phyloP scores from a whole-genome alignment of 1,140 invertebrate species.

The Tetragnatha versicolor region DNA sequence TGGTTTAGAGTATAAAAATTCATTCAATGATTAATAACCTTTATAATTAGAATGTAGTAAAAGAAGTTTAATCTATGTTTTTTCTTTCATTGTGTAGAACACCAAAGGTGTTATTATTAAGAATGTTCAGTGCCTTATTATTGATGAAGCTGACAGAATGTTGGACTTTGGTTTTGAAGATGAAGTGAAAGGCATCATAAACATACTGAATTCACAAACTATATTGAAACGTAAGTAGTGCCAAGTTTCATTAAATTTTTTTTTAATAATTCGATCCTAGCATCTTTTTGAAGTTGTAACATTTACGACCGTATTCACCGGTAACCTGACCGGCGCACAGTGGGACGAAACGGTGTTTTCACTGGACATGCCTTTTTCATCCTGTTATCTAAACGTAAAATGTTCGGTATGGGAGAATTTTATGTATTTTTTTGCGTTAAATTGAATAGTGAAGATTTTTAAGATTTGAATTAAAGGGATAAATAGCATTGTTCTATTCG shows the following conservation, averaged over 20 bases:
- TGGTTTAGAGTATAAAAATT: not conserved
- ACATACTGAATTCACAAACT: conserved; percentile 65
- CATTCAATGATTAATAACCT: not conserved
- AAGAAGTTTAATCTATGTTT: too few species aligned
- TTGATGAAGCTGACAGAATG: conserved; percentile 99
- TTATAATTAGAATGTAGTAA: not conserved
- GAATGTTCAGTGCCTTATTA: conserved; percentile 95
- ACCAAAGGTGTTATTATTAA: conserved; percentile 94
- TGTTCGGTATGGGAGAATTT: too few species aligned
- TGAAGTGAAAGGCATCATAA: conserved; percentile 96
- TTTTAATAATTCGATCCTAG: not conserved
- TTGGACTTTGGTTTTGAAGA: conserved; percentile 99
- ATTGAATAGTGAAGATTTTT: too few species aligned
- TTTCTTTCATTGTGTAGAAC: conserved; percentile 69
- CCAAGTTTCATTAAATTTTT: conserved; percentile 75
- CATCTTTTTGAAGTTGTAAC: not conserved
- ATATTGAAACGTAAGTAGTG: conserved; percentile 84
- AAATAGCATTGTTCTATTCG: too few species aligned
- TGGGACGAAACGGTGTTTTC: too few species aligned
- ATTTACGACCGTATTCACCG: too few species aligned
- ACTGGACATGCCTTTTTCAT: too few species aligned
- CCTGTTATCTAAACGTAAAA: too few species aligned
- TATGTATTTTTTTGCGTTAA: too few species aligned
- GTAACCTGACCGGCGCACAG: too few species aligned
- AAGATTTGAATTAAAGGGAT: too few species aligned